Percentiles rank a stretch among this genome's conserved stretches.
These are phyloP conservation scores for Sminthurides aquaticus DNA, from an alignment of 2,888 invertebrate genomes.

Conservation along the genomic window DNA sequence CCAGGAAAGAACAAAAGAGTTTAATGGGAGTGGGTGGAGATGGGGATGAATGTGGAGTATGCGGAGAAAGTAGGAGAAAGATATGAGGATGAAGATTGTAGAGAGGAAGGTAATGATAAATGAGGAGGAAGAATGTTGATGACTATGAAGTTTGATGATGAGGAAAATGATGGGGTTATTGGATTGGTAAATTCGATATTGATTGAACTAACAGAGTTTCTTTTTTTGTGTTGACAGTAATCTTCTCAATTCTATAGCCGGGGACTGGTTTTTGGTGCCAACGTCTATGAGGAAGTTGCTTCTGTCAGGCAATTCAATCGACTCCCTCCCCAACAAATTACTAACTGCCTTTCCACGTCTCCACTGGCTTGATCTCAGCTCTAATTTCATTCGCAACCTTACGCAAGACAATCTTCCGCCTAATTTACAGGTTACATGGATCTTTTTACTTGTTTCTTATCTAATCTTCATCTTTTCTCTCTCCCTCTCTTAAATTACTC, in stretches of 20 bases:
- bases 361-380: constrained; percentile 41
- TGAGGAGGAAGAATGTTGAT: not conserved
- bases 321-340: constrained; percentile 38
- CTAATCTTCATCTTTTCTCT: constrained; percentile 11
- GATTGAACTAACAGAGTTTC: constrained; percentile 2
- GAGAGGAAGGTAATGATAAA: not conserved
- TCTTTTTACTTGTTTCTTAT: not conserved
- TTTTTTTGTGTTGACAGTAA: constrained; percentile 31
- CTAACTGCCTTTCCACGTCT: constrained; percentile 38
- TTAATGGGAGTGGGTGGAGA: too few species aligned
- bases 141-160: not conserved
- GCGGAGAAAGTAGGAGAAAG: too few species aligned
- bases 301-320: constrained; percentile 39
- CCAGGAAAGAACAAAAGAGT: too few species aligned
- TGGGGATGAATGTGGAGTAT: too few species aligned
- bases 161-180: not conserved
- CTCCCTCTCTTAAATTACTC: constrained; percentile 6
- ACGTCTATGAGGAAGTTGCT: constrained; percentile 39
- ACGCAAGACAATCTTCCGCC: constrained; percentile 36
- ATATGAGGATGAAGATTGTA: too few species aligned
- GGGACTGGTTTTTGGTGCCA: constrained; percentile 41
- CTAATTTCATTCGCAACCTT: constrained; percentile 40
- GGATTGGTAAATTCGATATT: not conserved
- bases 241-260: constrained; percentile 33
- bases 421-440: constrained; percentile 38